Evolutionary conservation across 2,797 vertebrate species (phyloP).

Genomic region (Siniperca undulata): DNA sequence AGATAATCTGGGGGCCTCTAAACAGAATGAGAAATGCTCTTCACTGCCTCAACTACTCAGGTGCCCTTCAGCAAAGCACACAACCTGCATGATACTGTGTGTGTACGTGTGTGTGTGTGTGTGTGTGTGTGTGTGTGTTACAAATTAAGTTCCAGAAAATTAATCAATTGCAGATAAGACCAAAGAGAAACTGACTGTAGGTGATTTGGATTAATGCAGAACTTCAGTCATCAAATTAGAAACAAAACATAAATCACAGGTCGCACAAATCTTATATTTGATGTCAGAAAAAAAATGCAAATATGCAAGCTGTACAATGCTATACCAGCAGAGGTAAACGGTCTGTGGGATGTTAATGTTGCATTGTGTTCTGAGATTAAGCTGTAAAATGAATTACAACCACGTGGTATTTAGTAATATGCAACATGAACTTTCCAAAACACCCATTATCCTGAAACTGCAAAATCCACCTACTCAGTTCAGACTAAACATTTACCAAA

Average conservation of each 20-base stretch:
- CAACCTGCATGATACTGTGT: neutral
- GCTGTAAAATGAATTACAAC: conserved; percentile 27
- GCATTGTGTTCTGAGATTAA: conserved; percentile 3
- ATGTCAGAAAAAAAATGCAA: neutral
- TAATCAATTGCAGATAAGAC: conserved; percentile 20
- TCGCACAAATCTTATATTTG: neutral
- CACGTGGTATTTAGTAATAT: conserved; percentile 11
- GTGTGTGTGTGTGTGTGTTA: neutral
- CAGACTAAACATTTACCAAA: conserved; percentile 23
- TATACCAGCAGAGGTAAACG: neutral
- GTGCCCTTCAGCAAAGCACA: conserved; percentile 12
- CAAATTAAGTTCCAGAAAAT: conserved; percentile 22
- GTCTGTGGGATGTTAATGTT: conserved; percentile 5
- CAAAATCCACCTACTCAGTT: conserved; percentile 24
- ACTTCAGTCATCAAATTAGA: neutral
- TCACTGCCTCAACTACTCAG: neutral
- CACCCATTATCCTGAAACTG: conserved; percentile 18
- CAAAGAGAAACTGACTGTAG: conserved; percentile 1
- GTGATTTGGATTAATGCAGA: conserved; percentile 6
- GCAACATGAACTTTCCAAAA: conserved; percentile 24
- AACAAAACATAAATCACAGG: neutral
- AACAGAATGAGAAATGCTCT: conserved; percentile 7
- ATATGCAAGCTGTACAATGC: neutral
- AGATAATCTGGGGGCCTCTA: neutral
- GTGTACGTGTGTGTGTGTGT: neutral